Base-by-base conservation (phyloP, 2,113 vertebrate genomes). In the Rafetus swinhoei region DNA sequence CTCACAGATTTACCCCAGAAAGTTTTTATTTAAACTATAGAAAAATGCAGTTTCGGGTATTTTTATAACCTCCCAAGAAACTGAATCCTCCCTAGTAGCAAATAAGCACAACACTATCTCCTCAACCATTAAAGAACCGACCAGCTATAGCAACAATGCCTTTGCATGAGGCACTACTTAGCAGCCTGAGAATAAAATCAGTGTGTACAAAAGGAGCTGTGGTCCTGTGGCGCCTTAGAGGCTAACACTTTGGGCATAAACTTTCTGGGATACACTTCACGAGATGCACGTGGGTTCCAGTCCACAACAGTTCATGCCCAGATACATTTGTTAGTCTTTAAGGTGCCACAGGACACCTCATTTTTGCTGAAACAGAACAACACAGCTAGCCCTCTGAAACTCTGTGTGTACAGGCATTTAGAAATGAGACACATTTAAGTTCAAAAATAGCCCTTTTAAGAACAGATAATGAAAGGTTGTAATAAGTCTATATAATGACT, bases 91-190 rank as follows among this genome's bases (percentile, higher is more conserved):
- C 7, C 10, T n/a, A 83, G 69, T 19, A 59, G 29, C 53, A 62
- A 50, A 52, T 54, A 80, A 92, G 72, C 65, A 93, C 85, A 83
- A 76, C 54, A 39, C 16, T 4, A 35, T 39, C 89, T 94, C 93
- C 91, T 59, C 52, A 29, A 7, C 87, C 85, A 59, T 11, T 56
- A 69, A 85, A 86, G 81, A 80, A 57, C 83, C 87, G 92, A 50
- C 84, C 77, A 83, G 93, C 89, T 83, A 87, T 82, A 94, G 80
- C 84, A 86, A 0, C 18, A 57, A 54, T 72, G 84, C 3, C 79
- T 85, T 79, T 24, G 27, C 29, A 88, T 79, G 88, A 69, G 52
- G 12, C 21, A 57, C 53, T 93, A 27, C 9, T 90, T 74, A 53
- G 0, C 52, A 69, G 60, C 84, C 94, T 65, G 72, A 69, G n/a